Evolutionary conservation across 2,888 invertebrate genomes (phyloP).

Genomic region (Smittia sp.): DNA sequence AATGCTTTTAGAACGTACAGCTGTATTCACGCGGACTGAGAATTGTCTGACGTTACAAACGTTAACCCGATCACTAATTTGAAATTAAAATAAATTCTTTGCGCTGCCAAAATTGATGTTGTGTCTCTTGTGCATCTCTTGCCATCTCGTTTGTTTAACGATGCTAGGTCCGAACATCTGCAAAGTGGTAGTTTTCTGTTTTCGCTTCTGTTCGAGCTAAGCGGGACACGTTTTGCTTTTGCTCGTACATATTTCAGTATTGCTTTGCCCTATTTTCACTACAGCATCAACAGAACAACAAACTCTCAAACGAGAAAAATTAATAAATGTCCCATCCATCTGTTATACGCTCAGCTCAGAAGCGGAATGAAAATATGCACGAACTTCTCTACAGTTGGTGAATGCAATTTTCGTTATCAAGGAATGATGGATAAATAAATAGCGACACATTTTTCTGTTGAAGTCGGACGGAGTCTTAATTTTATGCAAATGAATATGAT

Average conservation of each 20-base stretch:
- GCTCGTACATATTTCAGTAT: conserved; percentile 23
- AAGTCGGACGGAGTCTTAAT: no score
- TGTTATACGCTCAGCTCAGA: conserved; percentile 1
- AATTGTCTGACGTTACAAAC: no score
- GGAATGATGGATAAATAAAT: conserved; percentile 25
- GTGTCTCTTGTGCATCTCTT: no score
- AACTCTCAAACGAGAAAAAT: conserved; percentile 20
- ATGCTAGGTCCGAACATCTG: not conserved
- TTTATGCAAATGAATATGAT: no score
- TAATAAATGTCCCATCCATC: conserved; percentile 30
- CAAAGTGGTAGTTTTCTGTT: not conserved
- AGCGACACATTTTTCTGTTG: not conserved
- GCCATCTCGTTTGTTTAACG: no score
- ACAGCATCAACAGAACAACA: conserved; percentile 19
- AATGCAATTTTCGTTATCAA: conserved; percentile 8
- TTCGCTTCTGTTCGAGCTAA: no score
- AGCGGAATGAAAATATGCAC: not conserved
- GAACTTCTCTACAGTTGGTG: not conserved
- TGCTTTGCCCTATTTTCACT: conserved; percentile 32
- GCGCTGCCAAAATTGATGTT: no score
- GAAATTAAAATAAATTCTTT: no score
- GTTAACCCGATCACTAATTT: no score
- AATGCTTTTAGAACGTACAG: no score
- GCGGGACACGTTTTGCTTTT: conserved; percentile 9
- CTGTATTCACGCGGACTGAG: no score